These are phyloP conservation scores for Typhlichthys eigenmanni DNA, from an alignment of 2,797 vertebrate species.

Conservation along the genomic window DNA sequence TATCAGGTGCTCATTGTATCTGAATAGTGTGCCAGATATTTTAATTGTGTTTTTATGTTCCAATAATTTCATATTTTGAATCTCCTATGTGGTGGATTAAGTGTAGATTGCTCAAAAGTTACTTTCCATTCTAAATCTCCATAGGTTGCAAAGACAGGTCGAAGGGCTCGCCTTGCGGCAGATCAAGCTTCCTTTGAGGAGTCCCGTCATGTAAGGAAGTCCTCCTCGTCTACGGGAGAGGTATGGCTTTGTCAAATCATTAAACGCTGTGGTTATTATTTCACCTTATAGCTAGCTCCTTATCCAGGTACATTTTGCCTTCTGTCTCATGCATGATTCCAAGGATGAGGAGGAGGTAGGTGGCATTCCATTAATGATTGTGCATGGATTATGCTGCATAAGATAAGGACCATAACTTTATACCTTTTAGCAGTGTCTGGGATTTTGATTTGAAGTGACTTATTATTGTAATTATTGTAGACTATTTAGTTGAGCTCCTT, in stretches of 20 bases:
- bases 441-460: conserved; percentile 1
- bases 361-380: conserved; percentile 32
- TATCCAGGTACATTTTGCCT: conserved; percentile 44
- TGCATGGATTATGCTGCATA: conserved; percentile 53
- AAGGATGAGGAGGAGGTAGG: conserved; percentile 74
- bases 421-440: conserved; percentile 29
- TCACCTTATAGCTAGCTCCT: conserved; percentile 17
- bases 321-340: conserved; percentile 55
- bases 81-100: neutral
- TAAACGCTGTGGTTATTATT: conserved; percentile 5
- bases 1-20: too few species aligned
- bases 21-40: too few species aligned
- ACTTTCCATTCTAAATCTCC: conserved; percentile 21
- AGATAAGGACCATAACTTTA: conserved; percentile 48
- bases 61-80: too few species aligned
- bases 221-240: conserved; percentile 77
- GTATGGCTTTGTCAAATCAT: conserved; percentile 57
- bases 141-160: conserved; percentile 84
- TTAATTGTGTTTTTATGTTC: too few species aligned
- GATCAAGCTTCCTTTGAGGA: conserved; percentile 77
- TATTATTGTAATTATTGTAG: neutral
- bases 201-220: conserved; percentile 73
- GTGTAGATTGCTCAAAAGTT: conserved; percentile 11
- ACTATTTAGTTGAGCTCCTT: conserved; percentile 10
- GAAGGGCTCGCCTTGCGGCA: conserved; percentile 79